Percentiles rank a stretch among this genome's conserved stretches.
Evolutionary conservation across 2,113 vertebrate species (phyloP).

Genomic region (Arothron firmamentum): DNA sequence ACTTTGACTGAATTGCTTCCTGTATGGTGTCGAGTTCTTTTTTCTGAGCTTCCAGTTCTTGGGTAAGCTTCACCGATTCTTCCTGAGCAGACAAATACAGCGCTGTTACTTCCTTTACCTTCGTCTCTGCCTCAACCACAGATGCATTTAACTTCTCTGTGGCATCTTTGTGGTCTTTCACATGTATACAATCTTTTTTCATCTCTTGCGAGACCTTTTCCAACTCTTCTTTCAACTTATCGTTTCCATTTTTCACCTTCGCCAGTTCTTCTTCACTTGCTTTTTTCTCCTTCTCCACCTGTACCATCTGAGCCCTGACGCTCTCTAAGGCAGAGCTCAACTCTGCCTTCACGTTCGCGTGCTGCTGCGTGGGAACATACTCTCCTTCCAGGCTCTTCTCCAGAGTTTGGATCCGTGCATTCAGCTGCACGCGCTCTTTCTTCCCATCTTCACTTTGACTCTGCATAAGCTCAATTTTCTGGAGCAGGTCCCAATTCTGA

Average conservation of each 20-base stretch:
- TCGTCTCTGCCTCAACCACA: constrained; percentile 60
- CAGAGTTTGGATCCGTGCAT: constrained; percentile 73
- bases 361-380: constrained; percentile 75
- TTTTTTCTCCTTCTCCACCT: constrained; percentile 70
- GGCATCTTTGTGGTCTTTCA: constrained; percentile 71
- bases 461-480: constrained; percentile 73
- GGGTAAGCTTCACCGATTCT: constrained; percentile 75
- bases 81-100: constrained; percentile 70
- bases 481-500: constrained; percentile 67
- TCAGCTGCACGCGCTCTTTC: constrained; percentile 63
- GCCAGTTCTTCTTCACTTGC: constrained; percentile 71
- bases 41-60: constrained; percentile 86
- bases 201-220: constrained; percentile 71
- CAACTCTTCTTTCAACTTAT: constrained; percentile 74
- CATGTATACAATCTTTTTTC: constrained; percentile 70
- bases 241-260: constrained; percentile 79
- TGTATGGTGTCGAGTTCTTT: constrained; percentile 90
- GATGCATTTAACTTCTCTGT: constrained; percentile 54
- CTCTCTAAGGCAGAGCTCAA: constrained; percentile 76
- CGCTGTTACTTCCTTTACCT: constrained; percentile 48
- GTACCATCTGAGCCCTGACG: constrained; percentile 72
- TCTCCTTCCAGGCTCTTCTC: constrained; percentile 73
- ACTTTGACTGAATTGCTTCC: constrained; percentile 85
- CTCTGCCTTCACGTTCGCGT: constrained; percentile 74
- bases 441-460: constrained; percentile 72